These are phyloP conservation scores for Lordiphosa fenestrarum DNA, from an alignment of 2,888 invertebrate species.

Conservation along the genomic window DNA sequence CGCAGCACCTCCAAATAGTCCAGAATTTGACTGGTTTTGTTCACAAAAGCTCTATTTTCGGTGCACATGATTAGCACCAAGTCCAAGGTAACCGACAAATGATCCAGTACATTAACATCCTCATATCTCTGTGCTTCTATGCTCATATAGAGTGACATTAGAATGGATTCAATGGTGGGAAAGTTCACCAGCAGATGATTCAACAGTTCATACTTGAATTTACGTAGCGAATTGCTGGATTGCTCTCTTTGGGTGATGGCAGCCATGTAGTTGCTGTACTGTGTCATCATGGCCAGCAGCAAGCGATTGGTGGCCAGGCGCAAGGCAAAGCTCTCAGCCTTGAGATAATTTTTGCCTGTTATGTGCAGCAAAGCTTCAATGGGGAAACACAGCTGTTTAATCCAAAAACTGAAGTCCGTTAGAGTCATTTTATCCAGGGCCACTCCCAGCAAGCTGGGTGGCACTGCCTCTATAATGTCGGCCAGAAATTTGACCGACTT, in stretches of 20 bases:
- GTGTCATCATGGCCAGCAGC: constrained; percentile 80
- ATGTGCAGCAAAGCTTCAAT: constrained; percentile 73
- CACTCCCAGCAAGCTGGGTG: constrained; percentile 60
- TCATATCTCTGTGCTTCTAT: constrained; percentile 41
- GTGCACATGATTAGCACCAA: constrained; percentile 76
- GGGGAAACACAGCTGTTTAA: constrained; percentile 77
- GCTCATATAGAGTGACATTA: constrained; percentile 71
- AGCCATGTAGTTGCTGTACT: constrained; percentile 78
- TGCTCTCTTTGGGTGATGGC: constrained; percentile 73
- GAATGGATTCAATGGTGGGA: constrained; percentile 76
- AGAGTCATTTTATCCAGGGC: constrained; percentile 76
- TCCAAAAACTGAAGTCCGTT: constrained; percentile 76
- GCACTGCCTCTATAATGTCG: constrained; percentile 66
- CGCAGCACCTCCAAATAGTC: constrained; percentile 77
- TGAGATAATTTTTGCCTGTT: constrained; percentile 50
- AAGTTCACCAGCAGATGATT: constrained; percentile 78
- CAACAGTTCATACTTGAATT: constrained; percentile 79
- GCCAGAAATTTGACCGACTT: constrained; percentile 56
- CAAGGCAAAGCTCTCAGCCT: constrained; percentile 50
- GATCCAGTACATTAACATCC: constrained; percentile 73
- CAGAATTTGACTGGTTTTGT: constrained; percentile 76
- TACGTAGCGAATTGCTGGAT: constrained; percentile 72
- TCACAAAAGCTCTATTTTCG: constrained; percentile 78
- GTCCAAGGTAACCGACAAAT: constrained; percentile 77
- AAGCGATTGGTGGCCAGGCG: constrained; percentile 78